A percentile compares a stretch with the other conserved stretches of the same genome.
Conservation (phyloP, 23 tunicate species). For the Botrylloides violaceus region DNA sequence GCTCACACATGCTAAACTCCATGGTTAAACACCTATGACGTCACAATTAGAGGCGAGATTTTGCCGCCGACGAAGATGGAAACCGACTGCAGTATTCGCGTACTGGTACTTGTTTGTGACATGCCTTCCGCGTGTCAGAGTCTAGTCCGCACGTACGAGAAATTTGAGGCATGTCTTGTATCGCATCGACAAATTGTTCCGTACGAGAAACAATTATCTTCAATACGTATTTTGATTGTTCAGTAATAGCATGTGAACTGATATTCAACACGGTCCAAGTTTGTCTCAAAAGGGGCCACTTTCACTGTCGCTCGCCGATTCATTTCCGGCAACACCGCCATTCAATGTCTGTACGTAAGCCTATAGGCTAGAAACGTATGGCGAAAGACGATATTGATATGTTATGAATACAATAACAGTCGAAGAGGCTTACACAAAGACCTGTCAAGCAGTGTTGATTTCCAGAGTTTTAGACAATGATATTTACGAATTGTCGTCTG, state of each 20-base stretch:
- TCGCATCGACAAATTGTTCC: background rate
- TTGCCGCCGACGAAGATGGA: too few relatives aligned
- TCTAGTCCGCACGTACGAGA: too few relatives aligned
- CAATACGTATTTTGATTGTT: background rate
- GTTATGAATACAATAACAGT: background rate
- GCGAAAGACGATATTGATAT: background rate
- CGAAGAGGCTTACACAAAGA: background rate
- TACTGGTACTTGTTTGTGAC: too few relatives aligned
- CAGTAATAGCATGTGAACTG: background rate
- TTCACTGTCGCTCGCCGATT: background rate
- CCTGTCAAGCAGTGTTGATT: background rate
- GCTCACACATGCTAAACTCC: too few relatives aligned
- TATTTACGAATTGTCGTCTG: background rate
- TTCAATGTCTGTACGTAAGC: background rate
- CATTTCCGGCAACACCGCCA: background rate
- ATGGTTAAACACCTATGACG: too few relatives aligned
- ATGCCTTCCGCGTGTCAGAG: too few relatives aligned
- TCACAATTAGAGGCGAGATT: too few relatives aligned
- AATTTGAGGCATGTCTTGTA: too few relatives aligned
- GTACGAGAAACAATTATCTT: background rate
- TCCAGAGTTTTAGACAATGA: background rate
- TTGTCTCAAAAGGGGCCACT: background rate
- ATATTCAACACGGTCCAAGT: background rate
- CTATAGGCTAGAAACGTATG: too few relatives aligned
- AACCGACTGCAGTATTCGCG: too few relatives aligned